These are phyloP conservation scores for Chauna torquata DNA, from an alignment of 2,113 vertebrate genomes.

Conservation along the genomic window DNA sequence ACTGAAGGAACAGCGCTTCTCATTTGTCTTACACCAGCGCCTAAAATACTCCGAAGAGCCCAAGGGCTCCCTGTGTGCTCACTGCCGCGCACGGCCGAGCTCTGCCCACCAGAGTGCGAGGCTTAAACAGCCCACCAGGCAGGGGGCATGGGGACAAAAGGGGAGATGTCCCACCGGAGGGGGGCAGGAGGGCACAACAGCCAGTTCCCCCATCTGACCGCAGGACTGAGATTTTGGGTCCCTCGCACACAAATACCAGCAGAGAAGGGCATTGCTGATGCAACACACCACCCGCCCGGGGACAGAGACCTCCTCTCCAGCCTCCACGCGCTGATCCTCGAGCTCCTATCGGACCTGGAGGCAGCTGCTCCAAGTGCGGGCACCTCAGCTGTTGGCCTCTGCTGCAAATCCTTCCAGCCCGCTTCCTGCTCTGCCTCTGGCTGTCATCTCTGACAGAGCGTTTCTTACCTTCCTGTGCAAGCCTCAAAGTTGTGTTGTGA, in stretches of 20 bases:
- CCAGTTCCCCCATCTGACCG: rapidly evolving
- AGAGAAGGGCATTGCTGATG: background rate
- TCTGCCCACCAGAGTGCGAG: background rate
- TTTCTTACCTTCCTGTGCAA: slow-evolving; percentile 26
- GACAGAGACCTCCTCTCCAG: background rate
- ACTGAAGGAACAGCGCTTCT: slow-evolving; percentile 39
- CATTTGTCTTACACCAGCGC: slow-evolving; percentile 55
- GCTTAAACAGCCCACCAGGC: rapidly evolving
- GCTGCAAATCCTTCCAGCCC: background rate
- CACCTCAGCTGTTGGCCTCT: background rate
- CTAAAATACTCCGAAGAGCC: slow-evolving; percentile 28
- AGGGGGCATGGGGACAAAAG: background rate
- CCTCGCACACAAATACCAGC: background rate
- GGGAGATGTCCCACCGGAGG: background rate
- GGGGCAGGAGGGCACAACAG: rapidly evolving
- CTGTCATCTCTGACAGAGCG: background rate
- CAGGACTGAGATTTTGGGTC: background rate
- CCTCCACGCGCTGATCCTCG: background rate
- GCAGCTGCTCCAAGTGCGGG: background rate
- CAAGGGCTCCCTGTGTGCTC: background rate
- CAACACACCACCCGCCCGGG: background rate
- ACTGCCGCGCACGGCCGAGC: background rate
- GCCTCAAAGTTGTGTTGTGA: background rate
- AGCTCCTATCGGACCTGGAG: background rate
- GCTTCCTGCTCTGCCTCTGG: background rate